Base-by-base conservation (phyloP, 2,888 invertebrate species). In the Drosophila colorata region DNA sequence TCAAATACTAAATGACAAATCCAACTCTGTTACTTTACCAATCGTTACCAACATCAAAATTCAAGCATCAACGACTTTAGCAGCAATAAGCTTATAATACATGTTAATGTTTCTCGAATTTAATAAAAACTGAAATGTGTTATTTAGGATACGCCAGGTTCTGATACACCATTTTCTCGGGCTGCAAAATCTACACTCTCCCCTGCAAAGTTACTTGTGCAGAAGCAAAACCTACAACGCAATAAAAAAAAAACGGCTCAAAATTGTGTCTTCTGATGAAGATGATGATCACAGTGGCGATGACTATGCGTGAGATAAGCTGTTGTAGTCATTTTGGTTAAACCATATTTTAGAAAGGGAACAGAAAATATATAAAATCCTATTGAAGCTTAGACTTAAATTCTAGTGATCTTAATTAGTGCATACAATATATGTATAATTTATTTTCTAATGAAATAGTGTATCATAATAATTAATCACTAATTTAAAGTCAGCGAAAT, bases 211-310 rank as follows among this genome's bases (percentile, higher is more conserved):
- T n/a, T 66, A 38, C 23, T 35, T 55, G 51, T 40, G 14, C 87
- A 90, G 11, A 91, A 89, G 55, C 87, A 80, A 53, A 76, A 76
- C 44, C 80, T 69, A 55, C 84, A 82, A 14, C 87, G 88, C 52
- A 88, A 75, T 70, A 88, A 90, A 69, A 93, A n/a, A 93, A 89
- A 94, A 94, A 90, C 93, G 94, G 72, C 81, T 74, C 6, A 93
- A 93, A 92, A 93, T 93, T 53, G 90, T 93, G 57, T 93, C 93
- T 78, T 94, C 94, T 9, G 94, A 94, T 70, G 94, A 94, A 69
- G 95, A 94, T 88, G 94, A 95, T 88, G 94, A 95, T 91, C 94
- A 92, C 91, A 95, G 95, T 93, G 95, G 95, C 90, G 90, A 90
- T 64, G 91, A 91, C 64, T 94, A 94, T 78, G 78, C 78, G 74